Percentiles rank a stretch among this genome's conserved stretches.
Conservation (phyloP, 2,888 invertebrate genomes). For the Dioctria rufipes region DNA sequence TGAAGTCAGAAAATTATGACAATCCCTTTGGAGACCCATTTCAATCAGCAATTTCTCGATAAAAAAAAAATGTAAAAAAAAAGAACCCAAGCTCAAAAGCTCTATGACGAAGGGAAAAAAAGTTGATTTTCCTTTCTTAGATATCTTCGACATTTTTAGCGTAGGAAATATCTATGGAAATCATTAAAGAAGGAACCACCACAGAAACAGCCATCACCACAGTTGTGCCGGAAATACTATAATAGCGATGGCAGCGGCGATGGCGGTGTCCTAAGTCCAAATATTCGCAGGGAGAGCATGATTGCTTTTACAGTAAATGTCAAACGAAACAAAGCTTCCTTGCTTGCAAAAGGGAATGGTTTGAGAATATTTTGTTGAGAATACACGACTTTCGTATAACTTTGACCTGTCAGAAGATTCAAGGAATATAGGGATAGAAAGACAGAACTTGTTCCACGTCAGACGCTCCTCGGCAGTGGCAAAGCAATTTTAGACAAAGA, state of each 20-base stretch:
- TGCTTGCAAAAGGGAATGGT: constrained; percentile 8
- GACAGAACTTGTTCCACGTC: constrained; percentile 36
- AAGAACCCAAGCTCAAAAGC: neutral
- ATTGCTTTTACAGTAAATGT: constrained; percentile 55
- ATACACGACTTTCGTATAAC: neutral
- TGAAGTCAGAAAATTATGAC: constrained; percentile 42
- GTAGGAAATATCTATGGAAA: constrained; percentile 19
- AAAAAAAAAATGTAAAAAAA: constrained; percentile 19
- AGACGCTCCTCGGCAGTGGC: constrained; percentile 14
- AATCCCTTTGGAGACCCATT: constrained; percentile 48
- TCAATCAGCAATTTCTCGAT: constrained; percentile 44
- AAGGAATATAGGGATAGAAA: constrained; percentile 22
- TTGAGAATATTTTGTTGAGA: constrained; percentile 3
- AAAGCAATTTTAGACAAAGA: constrained; percentile 44
- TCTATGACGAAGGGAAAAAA: constrained; percentile 6
- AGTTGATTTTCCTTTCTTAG: constrained; percentile 34
- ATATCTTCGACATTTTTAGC: constrained; percentile 7
- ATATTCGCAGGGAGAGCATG: constrained; percentile 42
- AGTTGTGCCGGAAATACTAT: neutral
- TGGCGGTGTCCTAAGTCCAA: neutral
- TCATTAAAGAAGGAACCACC: neutral
- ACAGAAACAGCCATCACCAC: neutral
- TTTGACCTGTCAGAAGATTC: constrained; percentile 9
- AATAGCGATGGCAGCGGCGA: neutral
- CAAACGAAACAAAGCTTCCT: constrained; percentile 49